A percentile compares a stretch with the other conserved stretches of the same genome.
These are phyloP conservation scores for Oscheius sp. DNA, from an alignment of 2,888 invertebrate genomes.

Conservation along the genomic window DNA sequence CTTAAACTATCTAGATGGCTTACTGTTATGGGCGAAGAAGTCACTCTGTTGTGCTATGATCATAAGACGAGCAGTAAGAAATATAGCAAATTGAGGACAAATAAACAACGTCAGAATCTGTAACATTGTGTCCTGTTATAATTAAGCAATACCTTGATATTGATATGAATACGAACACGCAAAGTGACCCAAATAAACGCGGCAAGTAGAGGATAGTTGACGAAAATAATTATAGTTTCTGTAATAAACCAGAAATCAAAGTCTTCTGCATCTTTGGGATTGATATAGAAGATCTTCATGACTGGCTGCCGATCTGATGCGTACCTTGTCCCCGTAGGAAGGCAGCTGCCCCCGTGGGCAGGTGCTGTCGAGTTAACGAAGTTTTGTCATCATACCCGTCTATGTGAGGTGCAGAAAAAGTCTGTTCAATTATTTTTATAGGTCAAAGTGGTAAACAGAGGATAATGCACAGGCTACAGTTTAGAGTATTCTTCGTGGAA, in stretches of 20 bases:
- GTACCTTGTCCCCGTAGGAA: too few species aligned
- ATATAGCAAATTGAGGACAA: not conserved
- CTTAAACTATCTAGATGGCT: not conserved
- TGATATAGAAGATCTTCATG: too few species aligned
- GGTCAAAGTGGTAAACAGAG: not conserved
- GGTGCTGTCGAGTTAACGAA: too few species aligned
- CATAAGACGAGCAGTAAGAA: too few species aligned
- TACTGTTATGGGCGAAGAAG: too few species aligned
- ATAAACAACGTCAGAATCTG: not conserved
- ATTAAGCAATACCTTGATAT: not conserved
- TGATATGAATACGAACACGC: not conserved
- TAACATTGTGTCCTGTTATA: not conserved
- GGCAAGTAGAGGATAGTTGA: not conserved
- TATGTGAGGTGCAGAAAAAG: too few species aligned
- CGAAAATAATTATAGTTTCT: not conserved
- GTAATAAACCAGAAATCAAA: not conserved
- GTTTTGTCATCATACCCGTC: too few species aligned
- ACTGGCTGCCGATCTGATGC: too few species aligned
- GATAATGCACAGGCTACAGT: not conserved
- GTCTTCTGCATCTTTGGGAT: not conserved
- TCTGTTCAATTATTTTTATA: not conserved
- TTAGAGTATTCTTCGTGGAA: slow-evolving; percentile 24
- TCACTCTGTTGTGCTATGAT: too few species aligned
- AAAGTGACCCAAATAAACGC: not conserved
- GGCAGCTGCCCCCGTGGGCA: too few species aligned